These are phyloP conservation scores for Girardinus metallicus DNA, from an alignment of 2,797 vertebrate genomes.

Conservation along the genomic window DNA sequence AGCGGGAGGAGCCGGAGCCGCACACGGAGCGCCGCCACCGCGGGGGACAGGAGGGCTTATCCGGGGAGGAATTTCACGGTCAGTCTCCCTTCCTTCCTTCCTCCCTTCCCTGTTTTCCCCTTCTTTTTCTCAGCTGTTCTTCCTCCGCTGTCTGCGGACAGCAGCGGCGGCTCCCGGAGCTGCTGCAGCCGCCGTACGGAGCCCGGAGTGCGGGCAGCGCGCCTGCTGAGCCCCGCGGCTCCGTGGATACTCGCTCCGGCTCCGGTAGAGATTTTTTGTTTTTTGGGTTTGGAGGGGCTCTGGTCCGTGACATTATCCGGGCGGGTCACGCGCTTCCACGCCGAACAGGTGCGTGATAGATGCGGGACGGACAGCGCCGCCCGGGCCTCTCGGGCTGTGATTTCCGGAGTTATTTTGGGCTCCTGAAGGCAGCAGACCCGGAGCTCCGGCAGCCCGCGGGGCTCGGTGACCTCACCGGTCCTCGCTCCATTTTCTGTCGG, in stretches of 20 bases:
- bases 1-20: no score
- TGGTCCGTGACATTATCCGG: conserved; percentile 11
- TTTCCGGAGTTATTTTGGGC: conserved; percentile 29
- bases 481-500: no score
- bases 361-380: background rate
- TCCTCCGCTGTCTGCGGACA: background rate
- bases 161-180: background rate
- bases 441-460: background rate
- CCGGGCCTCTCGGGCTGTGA: background rate
- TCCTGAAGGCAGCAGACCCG: conserved; percentile 1
- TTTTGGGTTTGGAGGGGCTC: background rate
- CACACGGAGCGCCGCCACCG: conserved; percentile 23
- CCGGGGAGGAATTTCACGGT: conserved; percentile 27
- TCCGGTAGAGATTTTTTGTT: background rate
- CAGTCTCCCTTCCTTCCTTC: background rate
- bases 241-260: background rate
- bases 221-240: background rate
- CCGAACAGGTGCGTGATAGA: conserved; percentile 62
- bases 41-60: conserved; percentile 6
- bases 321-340: conserved; percentile 38
- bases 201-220: background rate
- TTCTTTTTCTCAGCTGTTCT: background rate
- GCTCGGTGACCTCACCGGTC: background rate
- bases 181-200: background rate
- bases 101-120: background rate